A percentile compares a stretch with the other conserved stretches of the same genome.
phyloP scores from a whole-genome alignment of 2,797 vertebrate genomes.

The Artibeus jamaicensis region DNA sequence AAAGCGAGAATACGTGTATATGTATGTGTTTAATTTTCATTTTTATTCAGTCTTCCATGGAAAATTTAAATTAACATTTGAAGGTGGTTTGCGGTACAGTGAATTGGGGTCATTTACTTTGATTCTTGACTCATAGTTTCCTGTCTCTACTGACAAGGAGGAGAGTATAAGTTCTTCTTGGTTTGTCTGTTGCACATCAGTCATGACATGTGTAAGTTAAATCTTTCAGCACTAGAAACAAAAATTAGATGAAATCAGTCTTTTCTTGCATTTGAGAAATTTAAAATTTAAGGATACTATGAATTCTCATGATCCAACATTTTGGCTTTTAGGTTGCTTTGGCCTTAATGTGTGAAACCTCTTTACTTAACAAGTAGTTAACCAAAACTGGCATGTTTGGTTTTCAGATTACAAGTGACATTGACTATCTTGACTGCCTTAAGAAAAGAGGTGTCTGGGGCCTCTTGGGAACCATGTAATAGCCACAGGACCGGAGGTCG shows the following conservation, averaged over 20 bases:
- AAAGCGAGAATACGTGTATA: background rate
- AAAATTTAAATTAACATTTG: background rate
- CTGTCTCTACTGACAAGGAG: background rate
- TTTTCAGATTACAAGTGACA: constrained; percentile 12
- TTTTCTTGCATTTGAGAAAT: constrained; percentile 23
- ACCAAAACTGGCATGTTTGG: background rate
- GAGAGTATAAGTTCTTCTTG: background rate
- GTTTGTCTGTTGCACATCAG: background rate
- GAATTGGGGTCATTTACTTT: background rate
- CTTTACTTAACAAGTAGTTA: background rate
- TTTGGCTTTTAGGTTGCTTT: constrained; percentile 10
- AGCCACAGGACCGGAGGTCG: background rate
- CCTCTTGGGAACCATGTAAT: background rate
- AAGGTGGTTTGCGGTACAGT: background rate
- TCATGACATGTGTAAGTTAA: background rate
- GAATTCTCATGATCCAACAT: background rate
- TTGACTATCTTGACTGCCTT: background rate
- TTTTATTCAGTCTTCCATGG: constrained; percentile 34
- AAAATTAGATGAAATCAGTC: background rate
- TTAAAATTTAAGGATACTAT: constrained; percentile 31
- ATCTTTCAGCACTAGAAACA: background rate
- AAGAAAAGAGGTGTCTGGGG: background rate
- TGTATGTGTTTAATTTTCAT: constrained; percentile 12
- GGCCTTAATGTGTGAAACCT: background rate
- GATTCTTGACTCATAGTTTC: constrained; percentile 43